Evolutionary conservation across 2,113 vertebrate species (phyloP).

Genomic region (Zosterops pallidus): DNA sequence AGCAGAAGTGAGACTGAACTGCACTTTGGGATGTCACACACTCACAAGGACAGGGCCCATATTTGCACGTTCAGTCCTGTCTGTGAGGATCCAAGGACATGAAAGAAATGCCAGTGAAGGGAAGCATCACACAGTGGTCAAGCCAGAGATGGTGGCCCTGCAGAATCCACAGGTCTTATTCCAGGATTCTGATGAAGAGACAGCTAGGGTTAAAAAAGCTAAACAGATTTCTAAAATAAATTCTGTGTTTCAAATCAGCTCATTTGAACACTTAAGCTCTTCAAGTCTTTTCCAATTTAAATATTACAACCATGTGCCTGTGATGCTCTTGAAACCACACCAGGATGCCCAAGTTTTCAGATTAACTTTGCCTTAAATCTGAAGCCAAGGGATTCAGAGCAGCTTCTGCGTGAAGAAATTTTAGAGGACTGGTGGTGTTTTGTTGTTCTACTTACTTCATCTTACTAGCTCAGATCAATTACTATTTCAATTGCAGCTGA

Average conservation of each 20-base stretch:
- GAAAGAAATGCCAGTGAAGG: rapidly evolving
- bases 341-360: background rate
- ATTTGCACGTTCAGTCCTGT: rapidly evolving
- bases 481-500: background rate
- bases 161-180: background rate
- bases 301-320: background rate
- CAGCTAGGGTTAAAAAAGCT: background rate
- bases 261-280: background rate
- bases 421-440: background rate
- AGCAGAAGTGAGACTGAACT: background rate
- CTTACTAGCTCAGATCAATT: background rate
- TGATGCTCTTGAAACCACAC: background rate
- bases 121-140: rapidly evolving
- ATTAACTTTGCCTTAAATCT: background rate
- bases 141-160: background rate
- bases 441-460: background rate
- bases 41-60: background rate
- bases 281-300: background rate
- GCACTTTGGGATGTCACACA: background rate
- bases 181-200: background rate
- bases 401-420: background rate
- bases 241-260: background rate
- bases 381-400: background rate
- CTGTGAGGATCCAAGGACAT: background rate
- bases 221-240: background rate